phyloP scores from a whole-genome alignment of 2,113 vertebrate species.

The Phrynosoma platyrhinos region DNA sequence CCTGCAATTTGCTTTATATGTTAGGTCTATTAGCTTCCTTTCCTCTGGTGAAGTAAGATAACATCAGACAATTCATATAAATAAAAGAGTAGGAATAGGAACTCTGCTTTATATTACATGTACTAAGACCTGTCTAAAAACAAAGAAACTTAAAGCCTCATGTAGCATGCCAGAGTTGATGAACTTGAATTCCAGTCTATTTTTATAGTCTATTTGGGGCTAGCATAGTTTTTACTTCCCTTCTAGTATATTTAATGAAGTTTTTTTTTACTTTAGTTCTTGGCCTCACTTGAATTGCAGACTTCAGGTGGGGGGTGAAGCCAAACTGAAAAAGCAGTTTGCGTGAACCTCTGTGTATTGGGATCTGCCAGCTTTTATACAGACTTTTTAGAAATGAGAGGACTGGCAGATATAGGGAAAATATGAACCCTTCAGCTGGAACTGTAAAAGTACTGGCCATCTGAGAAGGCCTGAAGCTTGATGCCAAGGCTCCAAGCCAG shows the following conservation, averaged over 20 bases:
- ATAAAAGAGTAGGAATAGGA: not conserved
- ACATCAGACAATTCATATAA: not conserved
- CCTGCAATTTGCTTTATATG: not conserved
- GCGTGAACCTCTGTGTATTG: not conserved
- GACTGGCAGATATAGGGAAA: not conserved
- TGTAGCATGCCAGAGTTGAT: constrained; percentile 16
- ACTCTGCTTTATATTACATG: not conserved
- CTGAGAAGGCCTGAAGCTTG: not conserved
- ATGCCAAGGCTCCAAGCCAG: not conserved
- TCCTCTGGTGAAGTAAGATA: not conserved
- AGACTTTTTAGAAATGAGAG: constrained; percentile 2
- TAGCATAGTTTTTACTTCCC: not conserved
- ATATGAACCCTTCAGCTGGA: not conserved
- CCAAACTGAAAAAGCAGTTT: not conserved
- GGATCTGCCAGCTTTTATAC: not conserved
- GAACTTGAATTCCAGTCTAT: constrained; percentile 16
- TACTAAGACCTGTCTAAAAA: constrained; percentile 9
- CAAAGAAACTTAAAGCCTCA: constrained; percentile 7
- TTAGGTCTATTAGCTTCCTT: not conserved
- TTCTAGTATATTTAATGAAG: not conserved
- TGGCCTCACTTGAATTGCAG: not conserved
- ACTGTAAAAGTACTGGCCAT: not conserved
- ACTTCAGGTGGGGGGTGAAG: constrained; percentile 4
- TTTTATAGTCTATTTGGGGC: not conserved
- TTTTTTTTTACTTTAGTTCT: not conserved